Conservation (phyloP, 2,113 vertebrate genomes). For the Clarias batrachus region DNA sequence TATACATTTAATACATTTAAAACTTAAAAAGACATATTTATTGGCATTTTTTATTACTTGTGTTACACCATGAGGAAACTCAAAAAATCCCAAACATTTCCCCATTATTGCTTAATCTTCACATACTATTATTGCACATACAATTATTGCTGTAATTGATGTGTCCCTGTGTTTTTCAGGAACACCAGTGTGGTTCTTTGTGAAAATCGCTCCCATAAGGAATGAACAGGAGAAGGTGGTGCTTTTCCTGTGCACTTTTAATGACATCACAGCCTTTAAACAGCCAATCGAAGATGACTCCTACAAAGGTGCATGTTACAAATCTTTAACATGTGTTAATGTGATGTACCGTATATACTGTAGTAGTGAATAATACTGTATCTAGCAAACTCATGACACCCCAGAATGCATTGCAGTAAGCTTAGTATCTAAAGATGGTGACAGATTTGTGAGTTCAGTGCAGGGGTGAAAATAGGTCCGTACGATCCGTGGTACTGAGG, state of each 20-base stretch:
- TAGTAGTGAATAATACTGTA: background rate
- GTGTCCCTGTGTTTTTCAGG: constrained; percentile 71
- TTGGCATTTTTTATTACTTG: no score
- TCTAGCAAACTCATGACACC: background rate
- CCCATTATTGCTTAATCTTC: background rate
- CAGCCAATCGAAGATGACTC: constrained; percentile 99
- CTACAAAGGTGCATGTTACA: constrained; percentile 84
- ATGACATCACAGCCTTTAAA: constrained; percentile 98
- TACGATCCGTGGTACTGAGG: no score
- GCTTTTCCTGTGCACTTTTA: constrained; percentile 97
- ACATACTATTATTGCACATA: no score
- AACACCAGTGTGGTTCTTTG: constrained; percentile 98
- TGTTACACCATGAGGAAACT: background rate
- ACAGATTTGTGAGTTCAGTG: background rate
- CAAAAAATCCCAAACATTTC: background rate
- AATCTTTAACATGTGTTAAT: background rate
- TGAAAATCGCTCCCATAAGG: constrained; percentile 97
- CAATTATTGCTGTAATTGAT: background rate
- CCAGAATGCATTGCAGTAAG: background rate
- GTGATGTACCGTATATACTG: background rate
- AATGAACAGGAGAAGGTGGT: constrained; percentile 99
- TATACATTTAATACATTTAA: background rate
- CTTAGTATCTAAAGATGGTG: background rate
- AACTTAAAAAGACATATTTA: no score
- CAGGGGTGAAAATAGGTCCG: no score